A percentile compares a stretch with the other conserved stretches of the same genome.
These are phyloP conservation scores for Hypotaenidia philippensis DNA, from an alignment of 2,797 vertebrate genomes.

Conservation along the genomic window DNA sequence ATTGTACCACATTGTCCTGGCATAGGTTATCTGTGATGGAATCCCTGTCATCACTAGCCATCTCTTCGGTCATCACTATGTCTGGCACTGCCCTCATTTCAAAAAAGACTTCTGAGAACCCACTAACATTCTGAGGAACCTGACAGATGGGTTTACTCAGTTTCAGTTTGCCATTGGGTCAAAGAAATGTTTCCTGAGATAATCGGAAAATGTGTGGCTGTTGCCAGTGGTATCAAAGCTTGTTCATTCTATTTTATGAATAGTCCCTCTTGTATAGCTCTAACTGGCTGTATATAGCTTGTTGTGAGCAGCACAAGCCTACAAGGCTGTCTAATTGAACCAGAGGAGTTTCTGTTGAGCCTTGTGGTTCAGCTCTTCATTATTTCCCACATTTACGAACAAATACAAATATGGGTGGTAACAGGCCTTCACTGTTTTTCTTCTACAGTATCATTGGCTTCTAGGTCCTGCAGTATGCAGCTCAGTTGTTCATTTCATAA, in stretches of 20 bases:
- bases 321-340: background rate
- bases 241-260: background rate
- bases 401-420: background rate
- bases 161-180: background rate
- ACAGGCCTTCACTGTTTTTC: background rate
- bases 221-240: background rate
- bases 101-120: background rate
- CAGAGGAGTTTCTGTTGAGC: background rate
- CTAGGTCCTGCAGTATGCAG: background rate
- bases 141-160: background rate
- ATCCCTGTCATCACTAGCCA: background rate
- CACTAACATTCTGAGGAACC: background rate
- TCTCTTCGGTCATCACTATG: background rate
- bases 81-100: background rate
- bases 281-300: background rate
- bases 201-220: background rate
- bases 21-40: rapidly evolving
- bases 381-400: background rate
- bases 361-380: background rate
- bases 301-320: background rate
- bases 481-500: background rate
- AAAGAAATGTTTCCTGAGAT: background rate
- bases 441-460: background rate
- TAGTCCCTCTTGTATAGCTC: background rate
- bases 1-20: background rate